Evolutionary conservation across 2,113 vertebrate genomes (phyloP).

Genomic region (Heterotilapia buettikoferi): DNA sequence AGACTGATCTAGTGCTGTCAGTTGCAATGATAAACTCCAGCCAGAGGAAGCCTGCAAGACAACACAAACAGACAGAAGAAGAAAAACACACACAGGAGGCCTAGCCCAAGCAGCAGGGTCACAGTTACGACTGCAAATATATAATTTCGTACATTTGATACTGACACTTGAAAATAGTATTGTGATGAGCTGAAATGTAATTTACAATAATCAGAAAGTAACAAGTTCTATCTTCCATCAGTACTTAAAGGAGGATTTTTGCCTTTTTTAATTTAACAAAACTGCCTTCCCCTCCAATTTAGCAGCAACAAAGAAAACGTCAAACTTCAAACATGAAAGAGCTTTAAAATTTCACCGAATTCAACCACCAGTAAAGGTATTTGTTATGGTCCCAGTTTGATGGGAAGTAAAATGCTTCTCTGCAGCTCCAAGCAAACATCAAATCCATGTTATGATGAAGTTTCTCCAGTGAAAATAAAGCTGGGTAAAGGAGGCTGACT

Average conservation of each 20-base stretch:
- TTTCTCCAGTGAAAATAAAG: background rate
- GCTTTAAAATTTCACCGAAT: background rate
- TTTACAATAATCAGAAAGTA: background rate
- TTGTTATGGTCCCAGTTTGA: background rate
- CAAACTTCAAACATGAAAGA: background rate
- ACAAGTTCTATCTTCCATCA: background rate
- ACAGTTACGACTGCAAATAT: fast-evolving
- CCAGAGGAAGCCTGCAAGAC: background rate
- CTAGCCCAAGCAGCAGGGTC: background rate
- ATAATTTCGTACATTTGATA: background rate
- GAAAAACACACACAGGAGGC: background rate
- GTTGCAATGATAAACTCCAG: background rate
- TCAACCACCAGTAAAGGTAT: background rate
- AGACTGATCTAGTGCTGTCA: background rate
- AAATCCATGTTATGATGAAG: background rate
- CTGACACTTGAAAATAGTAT: background rate
- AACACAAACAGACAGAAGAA: background rate
- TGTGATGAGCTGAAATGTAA: background rate
- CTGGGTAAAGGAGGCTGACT: background rate
- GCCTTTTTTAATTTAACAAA: background rate
- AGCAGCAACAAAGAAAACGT: fast-evolving
- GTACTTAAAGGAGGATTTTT: background rate
- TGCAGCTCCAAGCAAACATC: background rate
- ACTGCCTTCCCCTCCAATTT: background rate
- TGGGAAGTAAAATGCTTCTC: background rate